Percentiles rank a stretch among this genome's conserved stretches.
Conservation (phyloP, 2,113 vertebrate species). For the Tylochromis polylepis region DNA sequence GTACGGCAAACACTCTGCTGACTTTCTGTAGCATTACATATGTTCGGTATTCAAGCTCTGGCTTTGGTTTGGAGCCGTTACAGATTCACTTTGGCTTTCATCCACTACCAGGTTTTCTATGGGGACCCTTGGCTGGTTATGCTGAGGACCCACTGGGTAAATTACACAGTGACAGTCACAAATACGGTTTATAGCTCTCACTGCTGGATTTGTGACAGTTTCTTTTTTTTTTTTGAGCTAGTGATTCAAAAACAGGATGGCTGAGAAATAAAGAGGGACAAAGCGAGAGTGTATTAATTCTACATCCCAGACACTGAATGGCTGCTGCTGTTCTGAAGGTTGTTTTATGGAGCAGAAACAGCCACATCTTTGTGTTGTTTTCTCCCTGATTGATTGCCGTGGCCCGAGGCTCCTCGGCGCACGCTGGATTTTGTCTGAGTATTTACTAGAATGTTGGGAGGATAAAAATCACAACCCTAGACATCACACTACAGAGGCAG, state of each 20-base stretch:
- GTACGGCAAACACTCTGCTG: slow-evolving; percentile 50
- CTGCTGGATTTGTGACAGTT: slow-evolving; percentile 14
- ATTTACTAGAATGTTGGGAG: slow-evolving; percentile 68
- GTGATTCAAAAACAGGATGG: slow-evolving; percentile 33
- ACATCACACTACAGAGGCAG: slow-evolving; percentile 24
- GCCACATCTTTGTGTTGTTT: slow-evolving; percentile 63
- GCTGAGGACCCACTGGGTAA: slow-evolving; percentile 1
- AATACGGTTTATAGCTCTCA: slow-evolving; percentile 29
- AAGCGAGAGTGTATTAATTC: slow-evolving; percentile 45
- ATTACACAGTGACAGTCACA: neutral
- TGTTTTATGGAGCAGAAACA: slow-evolving; percentile 69
- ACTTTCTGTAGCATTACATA: slow-evolving; percentile 37
- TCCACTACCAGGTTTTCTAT: neutral
- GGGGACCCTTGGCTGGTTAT: slow-evolving; percentile 5
- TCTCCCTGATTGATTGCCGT: slow-evolving; percentile 70
- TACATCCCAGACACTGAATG: slow-evolving; percentile 41
- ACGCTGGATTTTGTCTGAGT: slow-evolving; percentile 57
- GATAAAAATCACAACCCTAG: slow-evolving; percentile 64
- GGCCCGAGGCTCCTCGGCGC: slow-evolving; percentile 58
- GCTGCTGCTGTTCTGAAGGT: slow-evolving; percentile 62
- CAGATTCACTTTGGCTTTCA: slow-evolving; percentile 17
- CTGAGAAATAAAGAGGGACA: slow-evolving; percentile 25
- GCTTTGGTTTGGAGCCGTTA: slow-evolving; percentile 2
- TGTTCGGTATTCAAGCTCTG: slow-evolving; percentile 2
- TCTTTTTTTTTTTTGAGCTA: slow-evolving; percentile 5